Conservation (phyloP, 2,888 invertebrate species). For the Eupithecia exiguata region DNA sequence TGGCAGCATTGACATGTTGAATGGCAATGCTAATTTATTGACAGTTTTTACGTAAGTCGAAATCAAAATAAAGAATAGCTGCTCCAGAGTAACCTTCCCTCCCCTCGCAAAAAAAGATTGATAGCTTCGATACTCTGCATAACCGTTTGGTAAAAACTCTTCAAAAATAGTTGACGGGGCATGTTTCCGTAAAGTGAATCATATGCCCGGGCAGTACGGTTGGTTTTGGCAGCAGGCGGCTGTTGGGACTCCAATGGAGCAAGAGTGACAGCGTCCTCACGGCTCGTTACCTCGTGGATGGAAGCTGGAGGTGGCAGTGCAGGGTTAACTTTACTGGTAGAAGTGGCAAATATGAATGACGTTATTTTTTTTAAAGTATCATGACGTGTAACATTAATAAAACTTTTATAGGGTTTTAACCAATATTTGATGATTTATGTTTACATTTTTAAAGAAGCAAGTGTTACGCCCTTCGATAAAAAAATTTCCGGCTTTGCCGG, state of each 20-base stretch:
- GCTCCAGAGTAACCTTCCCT: background rate
- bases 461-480: no score
- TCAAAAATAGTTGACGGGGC: conserved; percentile 52
- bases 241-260: conserved; percentile 65
- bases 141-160: conserved; percentile 44
- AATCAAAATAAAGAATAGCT: background rate
- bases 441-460: no score
- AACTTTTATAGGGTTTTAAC: no score
- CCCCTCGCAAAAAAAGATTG: conserved; percentile 39
- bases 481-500: no score
- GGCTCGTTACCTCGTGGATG: conserved; percentile 54
- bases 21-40: no score
- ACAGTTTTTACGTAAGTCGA: no score
- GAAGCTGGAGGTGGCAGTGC: conserved; percentile 43
- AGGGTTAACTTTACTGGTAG: conserved; percentile 14
- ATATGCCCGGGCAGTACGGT: conserved; percentile 27
- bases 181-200: conserved; percentile 26
- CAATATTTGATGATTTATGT: no score
- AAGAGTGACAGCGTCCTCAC: conserved; percentile 57
- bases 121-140: conserved; percentile 43
- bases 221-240: conserved; percentile 39
- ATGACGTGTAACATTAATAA: no score
- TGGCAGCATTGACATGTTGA: no score
- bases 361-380: no score
- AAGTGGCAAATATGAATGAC: background rate